These are phyloP conservation scores for Danaus chrysippus DNA, from an alignment of 2,888 invertebrate species.

Conservation along the genomic window DNA sequence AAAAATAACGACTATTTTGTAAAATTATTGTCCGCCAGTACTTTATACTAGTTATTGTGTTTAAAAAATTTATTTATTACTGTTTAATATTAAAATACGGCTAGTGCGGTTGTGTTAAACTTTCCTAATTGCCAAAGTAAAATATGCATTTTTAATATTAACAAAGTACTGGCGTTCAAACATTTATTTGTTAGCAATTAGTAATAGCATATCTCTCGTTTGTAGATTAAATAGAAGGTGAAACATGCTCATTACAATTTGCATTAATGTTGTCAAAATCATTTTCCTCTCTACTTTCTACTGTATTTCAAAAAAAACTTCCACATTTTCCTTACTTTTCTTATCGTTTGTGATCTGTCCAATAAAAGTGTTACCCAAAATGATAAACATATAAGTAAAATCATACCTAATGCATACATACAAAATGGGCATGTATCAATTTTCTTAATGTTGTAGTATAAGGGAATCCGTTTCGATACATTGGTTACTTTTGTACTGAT, in stretches of 20 bases:
- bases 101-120: constrained; percentile 48
- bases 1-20: constrained; percentile 39
- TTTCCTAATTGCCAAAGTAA: constrained; percentile 67
- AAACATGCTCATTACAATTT: constrained; percentile 56
- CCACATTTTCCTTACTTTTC: no score
- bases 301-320: no score
- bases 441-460: constrained; percentile 61
- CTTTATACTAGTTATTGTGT: constrained; percentile 47
- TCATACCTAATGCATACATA: not conserved
- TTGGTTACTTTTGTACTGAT: constrained; percentile 69
- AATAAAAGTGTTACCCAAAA: no score
- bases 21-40: constrained; percentile 54
- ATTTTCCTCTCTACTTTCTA: not conserved
- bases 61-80: constrained; percentile 52
- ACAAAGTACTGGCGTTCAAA: constrained; percentile 60
- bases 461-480: constrained; percentile 63
- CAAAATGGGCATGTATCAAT: constrained; percentile 61
- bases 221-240: constrained; percentile 56
- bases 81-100: constrained; percentile 42
- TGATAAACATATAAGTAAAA: no score
- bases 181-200: constrained; percentile 46
- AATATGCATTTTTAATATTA: constrained; percentile 65
- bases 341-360: no score
- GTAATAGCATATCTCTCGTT: constrained; percentile 59
- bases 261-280: constrained; percentile 10